These are phyloP conservation scores for Pygocentrus nattereri DNA, from an alignment of 2,797 vertebrate genomes.

Conservation along the genomic window DNA sequence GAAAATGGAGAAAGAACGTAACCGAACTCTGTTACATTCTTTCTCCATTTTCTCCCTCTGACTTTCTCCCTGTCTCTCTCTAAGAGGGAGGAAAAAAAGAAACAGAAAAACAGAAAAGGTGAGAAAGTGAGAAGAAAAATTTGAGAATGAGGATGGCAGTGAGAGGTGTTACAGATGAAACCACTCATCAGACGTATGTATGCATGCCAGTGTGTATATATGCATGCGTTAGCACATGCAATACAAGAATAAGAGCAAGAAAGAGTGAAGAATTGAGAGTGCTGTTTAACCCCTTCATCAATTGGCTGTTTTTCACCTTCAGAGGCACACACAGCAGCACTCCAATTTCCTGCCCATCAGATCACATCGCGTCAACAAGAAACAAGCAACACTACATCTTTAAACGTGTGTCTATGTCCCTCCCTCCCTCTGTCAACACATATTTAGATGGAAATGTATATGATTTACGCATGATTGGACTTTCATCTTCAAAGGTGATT, in stretches of 20 bases:
- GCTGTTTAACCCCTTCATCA: conserved; percentile 28
- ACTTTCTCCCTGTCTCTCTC: too few species aligned
- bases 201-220: too few species aligned
- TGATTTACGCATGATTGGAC: too few species aligned
- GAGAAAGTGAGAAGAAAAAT: neutral
- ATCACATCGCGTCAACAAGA: conserved; percentile 52
- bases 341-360: conserved; percentile 62
- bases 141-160: neutral
- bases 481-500: too few species aligned
- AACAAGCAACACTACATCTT: conserved; percentile 51
- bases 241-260: neutral
- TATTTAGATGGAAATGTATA: too few species aligned
- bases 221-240: neutral
- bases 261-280: conserved; percentile 7
- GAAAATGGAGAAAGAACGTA: too few species aligned
- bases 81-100: too few species aligned
- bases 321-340: conserved; percentile 39
- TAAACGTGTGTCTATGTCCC: too few species aligned
- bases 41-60: too few species aligned
- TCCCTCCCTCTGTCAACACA: too few species aligned
- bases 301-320: neutral
- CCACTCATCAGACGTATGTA: neutral
- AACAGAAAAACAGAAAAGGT: neutral
- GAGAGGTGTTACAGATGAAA: neutral
- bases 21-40: too few species aligned